Conservation (phyloP, 2,797 vertebrate genomes). For the Notamacropus eugenii region DNA sequence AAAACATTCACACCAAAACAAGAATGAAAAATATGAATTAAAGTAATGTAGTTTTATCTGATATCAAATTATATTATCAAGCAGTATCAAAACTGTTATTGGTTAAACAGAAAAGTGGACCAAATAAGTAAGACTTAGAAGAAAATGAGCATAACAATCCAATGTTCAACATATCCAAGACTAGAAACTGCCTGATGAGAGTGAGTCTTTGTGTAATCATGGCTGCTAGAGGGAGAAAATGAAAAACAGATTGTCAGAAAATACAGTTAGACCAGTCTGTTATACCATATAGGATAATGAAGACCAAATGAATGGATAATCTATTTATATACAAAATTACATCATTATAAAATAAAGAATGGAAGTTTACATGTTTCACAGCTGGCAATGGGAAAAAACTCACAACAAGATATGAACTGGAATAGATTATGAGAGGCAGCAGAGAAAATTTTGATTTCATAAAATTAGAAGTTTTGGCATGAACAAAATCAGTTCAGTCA, state of each 20-base stretch:
- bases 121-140: not conserved
- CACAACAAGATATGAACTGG: not conserved
- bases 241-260: not conserved
- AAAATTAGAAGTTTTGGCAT: not conserved
- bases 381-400: not conserved
- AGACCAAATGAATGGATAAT: not conserved
- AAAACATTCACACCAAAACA: not conserved
- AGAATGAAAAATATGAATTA: not conserved
- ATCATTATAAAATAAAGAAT: not conserved
- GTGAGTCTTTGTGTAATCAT: not conserved
- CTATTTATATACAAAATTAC: not conserved
- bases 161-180: not conserved
- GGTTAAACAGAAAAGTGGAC: not conserved
- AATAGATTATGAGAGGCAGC: not conserved
- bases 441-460: not conserved
- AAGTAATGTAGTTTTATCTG: not conserved
- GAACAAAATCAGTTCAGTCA: not conserved
- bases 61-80: not conserved
- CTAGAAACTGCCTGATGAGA: not conserved
- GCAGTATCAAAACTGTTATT: not conserved
- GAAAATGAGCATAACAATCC: not conserved
- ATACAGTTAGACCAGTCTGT: not conserved
- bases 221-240: not conserved
- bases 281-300: not conserved
- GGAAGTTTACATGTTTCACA: not conserved